These are phyloP conservation scores for Galeopterus variegatus DNA, from an alignment of 2,113 vertebrate genomes.

Conservation along the genomic window DNA sequence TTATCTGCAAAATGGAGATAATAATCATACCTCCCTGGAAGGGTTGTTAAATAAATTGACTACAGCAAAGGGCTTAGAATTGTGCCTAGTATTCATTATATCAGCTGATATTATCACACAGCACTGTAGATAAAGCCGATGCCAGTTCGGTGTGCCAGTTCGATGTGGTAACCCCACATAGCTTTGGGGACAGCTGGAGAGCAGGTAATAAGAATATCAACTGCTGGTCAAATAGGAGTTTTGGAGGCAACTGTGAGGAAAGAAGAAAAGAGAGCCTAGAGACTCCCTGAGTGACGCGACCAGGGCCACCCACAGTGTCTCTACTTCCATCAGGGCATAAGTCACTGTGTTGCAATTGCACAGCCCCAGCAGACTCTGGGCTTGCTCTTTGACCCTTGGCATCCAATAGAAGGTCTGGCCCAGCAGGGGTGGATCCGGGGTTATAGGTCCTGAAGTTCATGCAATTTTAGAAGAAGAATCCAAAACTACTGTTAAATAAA, in stretches of 20 bases:
- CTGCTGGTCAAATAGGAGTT: background rate
- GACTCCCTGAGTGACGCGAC: background rate
- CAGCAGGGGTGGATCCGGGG: background rate
- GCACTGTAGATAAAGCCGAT: background rate
- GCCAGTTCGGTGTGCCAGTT: background rate
- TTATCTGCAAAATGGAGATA: background rate
- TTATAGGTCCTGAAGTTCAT: background rate
- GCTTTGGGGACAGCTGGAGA: background rate
- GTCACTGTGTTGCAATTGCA: too few relatives aligned
- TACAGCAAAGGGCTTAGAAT: background rate
- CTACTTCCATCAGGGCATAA: background rate
- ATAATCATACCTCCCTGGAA: background rate
- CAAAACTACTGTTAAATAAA: background rate
- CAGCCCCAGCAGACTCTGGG: fast-evolving
- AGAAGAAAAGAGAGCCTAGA: background rate
- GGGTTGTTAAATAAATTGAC: background rate
- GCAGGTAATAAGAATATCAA: background rate
- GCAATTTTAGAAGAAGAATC: background rate
- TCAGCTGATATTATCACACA: background rate
- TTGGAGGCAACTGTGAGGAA: background rate
- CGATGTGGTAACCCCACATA: too few relatives aligned
- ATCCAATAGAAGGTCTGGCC: background rate
- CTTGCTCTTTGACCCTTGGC: background rate
- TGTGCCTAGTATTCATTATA: background rate
- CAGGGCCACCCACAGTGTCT: background rate